phyloP scores from a whole-genome alignment of 2,113 vertebrate genomes.

The Cygnus atratus region DNA sequence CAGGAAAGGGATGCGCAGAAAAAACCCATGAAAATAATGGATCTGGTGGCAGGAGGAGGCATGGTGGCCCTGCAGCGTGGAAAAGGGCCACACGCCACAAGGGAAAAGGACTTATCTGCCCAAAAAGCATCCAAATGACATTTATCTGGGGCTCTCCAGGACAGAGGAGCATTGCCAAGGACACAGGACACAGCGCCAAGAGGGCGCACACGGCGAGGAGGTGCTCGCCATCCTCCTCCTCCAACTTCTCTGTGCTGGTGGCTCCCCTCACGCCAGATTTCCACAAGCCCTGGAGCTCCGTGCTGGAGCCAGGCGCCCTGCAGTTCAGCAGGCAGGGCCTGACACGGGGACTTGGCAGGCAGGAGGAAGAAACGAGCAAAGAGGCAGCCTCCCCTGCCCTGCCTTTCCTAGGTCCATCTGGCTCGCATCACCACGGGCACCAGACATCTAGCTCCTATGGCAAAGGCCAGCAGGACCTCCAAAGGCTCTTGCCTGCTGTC shows the following conservation, averaged over 20 bases:
- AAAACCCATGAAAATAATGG: rapidly evolving
- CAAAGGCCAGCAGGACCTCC: not conserved
- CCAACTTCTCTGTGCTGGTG: not conserved
- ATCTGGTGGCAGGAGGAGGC: not conserved
- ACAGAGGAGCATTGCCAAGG: not conserved
- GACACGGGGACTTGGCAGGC: not conserved
- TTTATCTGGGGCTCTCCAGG: not conserved
- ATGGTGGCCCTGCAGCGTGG: rapidly evolving
- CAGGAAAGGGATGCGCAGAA: not conserved
- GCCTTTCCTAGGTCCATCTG: not conserved
- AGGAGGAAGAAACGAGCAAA: not conserved
- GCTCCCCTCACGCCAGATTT: rapidly evolving
- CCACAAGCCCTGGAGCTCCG: not conserved
- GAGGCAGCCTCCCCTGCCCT: not conserved
- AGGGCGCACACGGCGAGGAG: not conserved
- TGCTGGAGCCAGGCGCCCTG: rapidly evolving
- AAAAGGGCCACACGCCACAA: not conserved
- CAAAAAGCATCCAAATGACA: not conserved
- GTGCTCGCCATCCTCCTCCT: no score
- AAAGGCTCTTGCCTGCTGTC: not conserved
- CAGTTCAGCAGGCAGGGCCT: not conserved
- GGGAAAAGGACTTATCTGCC: not conserved
- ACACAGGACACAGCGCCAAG: rapidly evolving
- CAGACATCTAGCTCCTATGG: not conserved
- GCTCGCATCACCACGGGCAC: rapidly evolving